Conservation (phyloP, 1,140 invertebrate genomes). For the Hyposmocoma kahamanoa region DNA sequence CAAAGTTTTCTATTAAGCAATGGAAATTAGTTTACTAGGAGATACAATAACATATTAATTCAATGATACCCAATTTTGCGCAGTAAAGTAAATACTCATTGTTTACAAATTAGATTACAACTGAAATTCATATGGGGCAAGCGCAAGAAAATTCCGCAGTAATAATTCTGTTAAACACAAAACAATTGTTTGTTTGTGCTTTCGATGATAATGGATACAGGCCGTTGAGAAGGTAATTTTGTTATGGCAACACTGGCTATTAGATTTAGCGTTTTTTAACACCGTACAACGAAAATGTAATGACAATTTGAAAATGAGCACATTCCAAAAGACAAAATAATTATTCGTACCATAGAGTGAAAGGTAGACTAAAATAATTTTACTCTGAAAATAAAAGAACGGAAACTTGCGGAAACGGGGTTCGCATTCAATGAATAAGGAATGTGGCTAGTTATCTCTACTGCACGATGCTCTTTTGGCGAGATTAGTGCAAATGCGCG, state of each 20-base stretch:
- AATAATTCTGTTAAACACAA: background rate
- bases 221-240: background rate
- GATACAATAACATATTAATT: too few relatives aligned
- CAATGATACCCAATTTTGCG: too few relatives aligned
- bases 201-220: background rate
- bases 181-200: slow-evolving; percentile 1
- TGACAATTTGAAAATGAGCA: background rate
- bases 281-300: background rate
- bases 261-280: background rate
- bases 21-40: too few relatives aligned
- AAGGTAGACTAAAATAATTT: too few relatives aligned
- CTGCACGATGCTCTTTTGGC: slow-evolving; percentile 26
- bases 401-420: too few relatives aligned
- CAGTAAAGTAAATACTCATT: too few relatives aligned
- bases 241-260: too few relatives aligned
- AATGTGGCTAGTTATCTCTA: slow-evolving; percentile 25
- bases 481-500: slow-evolving; percentile 66
- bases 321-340: background rate
- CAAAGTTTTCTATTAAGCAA: too few relatives aligned
- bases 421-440: slow-evolving; percentile 7
- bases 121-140: background rate
- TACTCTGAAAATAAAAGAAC: too few relatives aligned
- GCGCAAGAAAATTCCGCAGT: background rate
- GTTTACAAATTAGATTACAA: too few relatives aligned
- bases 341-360: too few relatives aligned